phyloP scores from a whole-genome alignment of 2,888 invertebrate genomes.

The Reticulitermes lucifugus region DNA sequence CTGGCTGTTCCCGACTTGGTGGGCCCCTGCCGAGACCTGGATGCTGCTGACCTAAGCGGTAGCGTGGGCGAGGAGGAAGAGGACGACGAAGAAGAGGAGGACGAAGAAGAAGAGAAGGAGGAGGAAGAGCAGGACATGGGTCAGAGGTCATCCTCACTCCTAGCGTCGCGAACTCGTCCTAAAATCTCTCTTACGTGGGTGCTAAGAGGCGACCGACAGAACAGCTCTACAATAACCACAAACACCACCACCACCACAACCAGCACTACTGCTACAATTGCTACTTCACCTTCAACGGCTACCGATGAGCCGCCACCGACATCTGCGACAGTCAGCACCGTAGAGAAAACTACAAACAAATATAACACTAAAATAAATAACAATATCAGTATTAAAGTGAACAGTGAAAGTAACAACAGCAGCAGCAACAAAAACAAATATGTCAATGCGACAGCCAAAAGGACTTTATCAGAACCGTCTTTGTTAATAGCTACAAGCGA shows the following conservation, averaged over 20 bases:
- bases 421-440: neutral
- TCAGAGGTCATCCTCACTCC: conserved; percentile 59
- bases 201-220: conserved; percentile 70
- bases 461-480: conserved; percentile 52
- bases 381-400: neutral
- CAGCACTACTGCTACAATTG: conserved; percentile 27
- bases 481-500: conserved; percentile 43
- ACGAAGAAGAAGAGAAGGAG: no score
- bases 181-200: conserved; percentile 84
- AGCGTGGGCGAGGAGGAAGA: conserved; percentile 42
- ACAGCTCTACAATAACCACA: conserved; percentile 36
- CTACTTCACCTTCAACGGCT: conserved; percentile 18
- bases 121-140: conserved; percentile 58
- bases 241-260: conserved; percentile 48
- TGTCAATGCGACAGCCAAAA: neutral
- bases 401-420: conserved; percentile 12
- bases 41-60: conserved; percentile 42
- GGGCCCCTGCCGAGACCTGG: conserved; percentile 51
- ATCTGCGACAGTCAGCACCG: conserved; percentile 59
- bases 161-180: conserved; percentile 64
- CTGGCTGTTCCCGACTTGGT: conserved; percentile 52
- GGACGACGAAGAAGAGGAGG: conserved; percentile 38
- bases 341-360: conserved; percentile 52
- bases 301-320: neutral
- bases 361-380: conserved; percentile 1